Evolutionary conservation across 2,113 vertebrate genomes (phyloP).

Genomic region (Poeciliopsis turrubarensis): DNA sequence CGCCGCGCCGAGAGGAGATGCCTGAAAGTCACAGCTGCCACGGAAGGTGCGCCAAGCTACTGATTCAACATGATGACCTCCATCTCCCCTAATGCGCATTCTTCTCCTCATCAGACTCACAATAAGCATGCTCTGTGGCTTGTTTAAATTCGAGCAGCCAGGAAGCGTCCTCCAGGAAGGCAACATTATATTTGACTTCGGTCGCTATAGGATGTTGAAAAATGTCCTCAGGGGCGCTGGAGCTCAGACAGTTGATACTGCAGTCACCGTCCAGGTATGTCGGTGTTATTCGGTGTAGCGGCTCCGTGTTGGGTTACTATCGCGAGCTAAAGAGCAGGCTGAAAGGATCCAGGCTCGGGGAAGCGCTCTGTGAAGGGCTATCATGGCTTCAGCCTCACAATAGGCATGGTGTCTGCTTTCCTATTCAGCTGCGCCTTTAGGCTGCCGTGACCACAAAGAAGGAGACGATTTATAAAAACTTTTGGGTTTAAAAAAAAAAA

Average conservation of each 20-base stretch:
- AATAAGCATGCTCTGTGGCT: slow-evolving; percentile 22
- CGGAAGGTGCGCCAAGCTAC: slow-evolving; percentile 49
- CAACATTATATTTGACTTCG: slow-evolving; percentile 54
- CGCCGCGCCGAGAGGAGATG: slow-evolving; percentile 45
- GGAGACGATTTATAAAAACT: slow-evolving; percentile 42
- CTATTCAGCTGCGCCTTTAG: slow-evolving; percentile 60
- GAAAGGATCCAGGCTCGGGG: slow-evolving; percentile 54
- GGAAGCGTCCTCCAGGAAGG: slow-evolving; percentile 33
- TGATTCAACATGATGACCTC: slow-evolving; percentile 60
- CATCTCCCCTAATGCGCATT: slow-evolving; percentile 43
- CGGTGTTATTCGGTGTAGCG: slow-evolving; percentile 59
- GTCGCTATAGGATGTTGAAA: slow-evolving; percentile 51
- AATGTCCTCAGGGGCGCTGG: slow-evolving; percentile 42
- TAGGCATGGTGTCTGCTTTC: slow-evolving; percentile 73
- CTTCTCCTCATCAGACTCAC: slow-evolving; percentile 49
- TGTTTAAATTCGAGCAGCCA: slow-evolving; percentile 41
- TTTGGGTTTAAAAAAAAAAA: slow-evolving; percentile 5
- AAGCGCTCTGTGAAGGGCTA: slow-evolving; percentile 59
- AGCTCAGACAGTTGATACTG: slow-evolving; percentile 52
- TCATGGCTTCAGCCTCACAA: slow-evolving; percentile 63
- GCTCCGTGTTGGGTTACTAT: slow-evolving; percentile 65
- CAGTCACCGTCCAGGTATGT: slow-evolving; percentile 61
- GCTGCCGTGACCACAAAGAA: slow-evolving; percentile 35
- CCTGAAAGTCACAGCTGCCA: slow-evolving; percentile 64
- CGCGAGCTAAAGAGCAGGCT: slow-evolving; percentile 40